phyloP scores from a whole-genome alignment of 1,140 invertebrate genomes.

The Odontomachus brunneus region DNA sequence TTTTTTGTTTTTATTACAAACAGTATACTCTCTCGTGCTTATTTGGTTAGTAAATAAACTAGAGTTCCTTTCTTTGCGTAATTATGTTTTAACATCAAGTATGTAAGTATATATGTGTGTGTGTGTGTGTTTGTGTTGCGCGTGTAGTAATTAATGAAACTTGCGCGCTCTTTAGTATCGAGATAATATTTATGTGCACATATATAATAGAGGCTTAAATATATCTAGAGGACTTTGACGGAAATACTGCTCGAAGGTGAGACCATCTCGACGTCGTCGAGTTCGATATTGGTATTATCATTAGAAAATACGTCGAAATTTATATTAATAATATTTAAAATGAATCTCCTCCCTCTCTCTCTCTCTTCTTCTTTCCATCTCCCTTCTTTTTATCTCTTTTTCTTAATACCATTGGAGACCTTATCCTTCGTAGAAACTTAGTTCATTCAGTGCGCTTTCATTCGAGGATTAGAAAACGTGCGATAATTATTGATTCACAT shows the following conservation, averaged over 20 bases:
- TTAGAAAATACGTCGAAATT: slow-evolving; percentile 43
- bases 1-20: slow-evolving; percentile 13
- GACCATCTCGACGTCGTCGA: slow-evolving; percentile 22
- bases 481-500: slow-evolving; percentile 52
- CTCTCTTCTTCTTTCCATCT: no score
- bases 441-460: slow-evolving; percentile 53
- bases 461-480: slow-evolving; percentile 68
- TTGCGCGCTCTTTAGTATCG: slow-evolving; percentile 30
- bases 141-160: slow-evolving; percentile 33
- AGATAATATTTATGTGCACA: slow-evolving; percentile 42
- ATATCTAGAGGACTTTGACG: slow-evolving; percentile 32
- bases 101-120: no score
- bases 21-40: background rate
- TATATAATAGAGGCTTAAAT: slow-evolving; percentile 39
- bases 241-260: slow-evolving; percentile 33
- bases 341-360: background rate
- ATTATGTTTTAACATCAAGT: slow-evolving; percentile 54
- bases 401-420: slow-evolving; percentile 30
- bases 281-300: slow-evolving; percentile 36
- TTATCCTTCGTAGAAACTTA: slow-evolving; percentile 55
- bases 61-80: slow-evolving; percentile 41
- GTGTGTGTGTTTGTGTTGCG: no score
- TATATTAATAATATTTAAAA: slow-evolving; percentile 36
- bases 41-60: slow-evolving; percentile 55
- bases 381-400: no score